phyloP scores from a whole-genome alignment of 2,113 vertebrate species.

The Arvicanthis niloticus region DNA sequence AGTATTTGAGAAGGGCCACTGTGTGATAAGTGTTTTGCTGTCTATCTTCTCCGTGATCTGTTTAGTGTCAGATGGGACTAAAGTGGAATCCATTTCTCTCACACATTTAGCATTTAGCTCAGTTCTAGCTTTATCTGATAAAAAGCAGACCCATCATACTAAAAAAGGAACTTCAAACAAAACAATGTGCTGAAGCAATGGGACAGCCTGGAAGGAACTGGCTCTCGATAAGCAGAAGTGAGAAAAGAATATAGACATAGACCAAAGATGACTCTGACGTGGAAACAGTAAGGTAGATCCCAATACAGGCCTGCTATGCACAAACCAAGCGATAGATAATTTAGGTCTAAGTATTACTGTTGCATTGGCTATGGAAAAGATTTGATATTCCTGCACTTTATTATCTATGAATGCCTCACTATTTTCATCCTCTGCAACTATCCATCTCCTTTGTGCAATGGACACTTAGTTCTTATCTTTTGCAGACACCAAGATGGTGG shows the following conservation, averaged over 20 bases:
- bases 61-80: background rate
- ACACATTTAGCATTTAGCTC: background rate
- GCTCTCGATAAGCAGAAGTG: background rate
- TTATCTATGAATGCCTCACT: background rate
- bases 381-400: background rate
- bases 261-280: background rate
- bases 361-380: background rate
- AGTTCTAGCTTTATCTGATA: background rate
- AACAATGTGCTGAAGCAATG: background rate
- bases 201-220: background rate
- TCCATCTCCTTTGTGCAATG: background rate
- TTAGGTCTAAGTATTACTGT: background rate
- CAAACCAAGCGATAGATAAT: background rate
- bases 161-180: constrained; percentile 31
- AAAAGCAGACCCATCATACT: background rate
- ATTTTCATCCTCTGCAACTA: background rate
- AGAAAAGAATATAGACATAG: background rate
- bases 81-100: background rate
- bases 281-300: background rate
- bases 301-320: background rate
- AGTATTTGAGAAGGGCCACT: background rate
- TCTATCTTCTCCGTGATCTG: background rate
- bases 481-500: background rate
- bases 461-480: background rate
- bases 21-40: background rate